Conservation (phyloP, 2,888 invertebrate species). For the Epinotia ramella region DNA sequence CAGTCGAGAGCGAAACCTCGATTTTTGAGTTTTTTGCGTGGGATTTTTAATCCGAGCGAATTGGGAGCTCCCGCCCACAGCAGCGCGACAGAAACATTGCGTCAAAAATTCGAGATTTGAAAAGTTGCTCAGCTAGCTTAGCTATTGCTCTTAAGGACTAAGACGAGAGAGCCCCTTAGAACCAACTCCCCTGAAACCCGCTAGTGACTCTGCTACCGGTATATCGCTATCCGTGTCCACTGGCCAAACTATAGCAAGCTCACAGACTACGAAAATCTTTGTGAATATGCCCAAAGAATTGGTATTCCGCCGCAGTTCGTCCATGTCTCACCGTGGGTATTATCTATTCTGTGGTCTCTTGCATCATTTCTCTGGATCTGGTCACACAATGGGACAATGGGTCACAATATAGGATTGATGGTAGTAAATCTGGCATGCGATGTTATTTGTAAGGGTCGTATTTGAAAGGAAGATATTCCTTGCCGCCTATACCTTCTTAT, state of each 20-base stretch:
- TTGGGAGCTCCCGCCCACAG: no score
- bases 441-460: conserved; percentile 17
- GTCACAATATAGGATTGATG: conserved; percentile 10
- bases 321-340: neutral
- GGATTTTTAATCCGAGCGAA: no score
- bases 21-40: no score
- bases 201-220: no score
- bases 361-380: conserved; percentile 17
- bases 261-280: neutral
- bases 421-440: conserved; percentile 10
- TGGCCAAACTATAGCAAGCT: neutral
- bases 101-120: no score
- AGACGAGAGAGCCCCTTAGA: no score
- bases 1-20: no score
- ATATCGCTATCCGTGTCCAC: neutral
- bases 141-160: no score
- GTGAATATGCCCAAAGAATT: conserved; percentile 3
- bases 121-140: no score
- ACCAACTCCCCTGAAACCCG: no score
- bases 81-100: no score
- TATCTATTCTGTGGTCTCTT: conserved; percentile 1
- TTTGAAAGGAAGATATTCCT: neutral
- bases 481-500: neutral
- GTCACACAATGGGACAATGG: conserved; percentile 8
- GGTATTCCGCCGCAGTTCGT: neutral